These are phyloP conservation scores for Scomber scombrus DNA, from an alignment of 2,113 vertebrate genomes.

Conservation along the genomic window DNA sequence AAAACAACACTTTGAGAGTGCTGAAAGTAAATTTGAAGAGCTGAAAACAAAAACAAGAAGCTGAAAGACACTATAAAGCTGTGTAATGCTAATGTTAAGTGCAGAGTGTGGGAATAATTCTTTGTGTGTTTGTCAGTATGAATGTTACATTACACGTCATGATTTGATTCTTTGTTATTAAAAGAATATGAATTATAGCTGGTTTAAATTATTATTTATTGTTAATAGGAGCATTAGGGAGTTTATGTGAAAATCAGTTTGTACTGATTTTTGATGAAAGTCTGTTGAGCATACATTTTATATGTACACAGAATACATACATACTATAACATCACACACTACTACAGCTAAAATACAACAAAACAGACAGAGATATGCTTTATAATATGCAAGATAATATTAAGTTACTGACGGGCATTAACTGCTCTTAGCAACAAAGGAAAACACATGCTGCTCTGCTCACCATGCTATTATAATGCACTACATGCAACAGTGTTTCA, in stretches of 20 bases:
- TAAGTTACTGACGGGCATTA: conserved; percentile 32
- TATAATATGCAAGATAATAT: background rate
- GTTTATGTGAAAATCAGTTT: background rate
- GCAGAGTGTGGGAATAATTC: too few relatives aligned
- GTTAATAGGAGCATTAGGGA: background rate
- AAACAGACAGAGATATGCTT: conserved; percentile 7
- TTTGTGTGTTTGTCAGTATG: background rate
- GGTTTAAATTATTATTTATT: background rate
- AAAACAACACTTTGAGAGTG: too few relatives aligned
- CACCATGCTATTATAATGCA: conserved; percentile 27
- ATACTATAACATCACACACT: background rate
- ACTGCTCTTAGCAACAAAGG: conserved; percentile 41
- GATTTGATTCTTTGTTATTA: background rate
- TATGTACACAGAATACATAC: background rate
- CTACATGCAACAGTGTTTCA: conserved; percentile 26
- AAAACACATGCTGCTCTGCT: conserved; percentile 31
- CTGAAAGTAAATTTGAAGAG: too few relatives aligned
- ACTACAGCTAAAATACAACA: conserved; percentile 5
- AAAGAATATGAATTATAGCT: background rate
- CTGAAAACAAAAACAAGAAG: too few relatives aligned
- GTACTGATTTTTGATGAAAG: background rate
- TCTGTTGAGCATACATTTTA: background rate
- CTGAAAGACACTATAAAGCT: too few relatives aligned
- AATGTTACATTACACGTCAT: background rate
- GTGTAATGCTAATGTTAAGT: too few relatives aligned